These are phyloP conservation scores for Mormyrus hasselquistii DNA, from an alignment of 2,797 vertebrate species.

Conservation along the genomic window DNA sequence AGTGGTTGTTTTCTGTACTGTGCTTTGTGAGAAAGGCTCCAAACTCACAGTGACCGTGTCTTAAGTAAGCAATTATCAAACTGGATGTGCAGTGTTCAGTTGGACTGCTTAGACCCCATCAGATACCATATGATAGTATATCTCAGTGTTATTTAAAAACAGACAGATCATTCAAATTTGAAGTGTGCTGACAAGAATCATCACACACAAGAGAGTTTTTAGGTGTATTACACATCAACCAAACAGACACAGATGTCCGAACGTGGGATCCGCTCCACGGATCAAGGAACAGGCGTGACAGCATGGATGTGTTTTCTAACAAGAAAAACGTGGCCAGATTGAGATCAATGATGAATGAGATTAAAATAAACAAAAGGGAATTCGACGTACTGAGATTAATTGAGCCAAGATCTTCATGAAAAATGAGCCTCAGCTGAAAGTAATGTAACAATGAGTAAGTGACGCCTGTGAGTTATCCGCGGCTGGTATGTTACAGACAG, in stretches of 20 bases:
- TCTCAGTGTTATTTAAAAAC: background rate
- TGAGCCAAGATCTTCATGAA: background rate
- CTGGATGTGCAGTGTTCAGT: background rate
- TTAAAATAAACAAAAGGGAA: background rate
- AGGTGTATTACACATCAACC: background rate
- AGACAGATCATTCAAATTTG: background rate
- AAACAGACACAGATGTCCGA: background rate
- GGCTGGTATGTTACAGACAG: background rate
- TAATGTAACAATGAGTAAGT: background rate
- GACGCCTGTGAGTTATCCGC: background rate
- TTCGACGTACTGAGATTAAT: background rate
- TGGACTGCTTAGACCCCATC: background rate
- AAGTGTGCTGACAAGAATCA: background rate
- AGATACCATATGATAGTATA: background rate
- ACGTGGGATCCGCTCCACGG: background rate
- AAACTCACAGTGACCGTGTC: background rate
- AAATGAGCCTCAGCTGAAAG: background rate
- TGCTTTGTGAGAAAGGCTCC: background rate
- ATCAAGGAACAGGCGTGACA: background rate
- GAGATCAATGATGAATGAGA: background rate
- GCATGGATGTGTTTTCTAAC: background rate
- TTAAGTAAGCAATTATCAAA: background rate
- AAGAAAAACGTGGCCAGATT: background rate
- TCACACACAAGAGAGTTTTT: background rate
- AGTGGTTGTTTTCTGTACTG: background rate